phyloP scores from a whole-genome alignment of 2,797 vertebrate species.

The Lagocephalus sceleratus region DNA sequence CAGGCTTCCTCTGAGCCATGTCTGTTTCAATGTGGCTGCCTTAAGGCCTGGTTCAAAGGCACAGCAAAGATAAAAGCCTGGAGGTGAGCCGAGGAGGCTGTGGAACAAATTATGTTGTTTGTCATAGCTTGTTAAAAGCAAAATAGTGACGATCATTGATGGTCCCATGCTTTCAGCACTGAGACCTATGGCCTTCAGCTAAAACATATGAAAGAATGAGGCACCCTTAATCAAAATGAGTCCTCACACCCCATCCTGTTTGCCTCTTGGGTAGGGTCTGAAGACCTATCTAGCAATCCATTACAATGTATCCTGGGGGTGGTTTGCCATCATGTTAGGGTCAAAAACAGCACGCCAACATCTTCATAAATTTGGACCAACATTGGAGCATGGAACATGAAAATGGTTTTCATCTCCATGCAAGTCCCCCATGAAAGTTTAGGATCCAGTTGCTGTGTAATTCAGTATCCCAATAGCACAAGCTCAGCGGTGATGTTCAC shows the following conservation, averaged over 20 bases:
- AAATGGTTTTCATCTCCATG: constrained; percentile 38
- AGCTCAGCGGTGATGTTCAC: background rate
- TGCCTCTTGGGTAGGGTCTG: constrained; percentile 39
- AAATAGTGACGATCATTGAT: constrained; percentile 47
- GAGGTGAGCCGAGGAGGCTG: constrained; percentile 3
- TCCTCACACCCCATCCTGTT: constrained; percentile 15
- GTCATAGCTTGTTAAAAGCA: constrained; percentile 63
- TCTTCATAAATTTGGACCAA: constrained; percentile 54
- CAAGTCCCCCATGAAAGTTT: constrained; percentile 13
- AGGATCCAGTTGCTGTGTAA: constrained; percentile 17
- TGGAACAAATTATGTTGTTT: constrained; percentile 46
- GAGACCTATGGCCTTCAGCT: constrained; percentile 45
- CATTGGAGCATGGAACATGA: constrained; percentile 21
- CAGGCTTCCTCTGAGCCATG: constrained; percentile 41
- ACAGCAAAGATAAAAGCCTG: constrained; percentile 58
- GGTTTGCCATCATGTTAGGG: constrained; percentile 40
- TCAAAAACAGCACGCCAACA: constrained; percentile 48
- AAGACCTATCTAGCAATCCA: constrained; percentile 42
- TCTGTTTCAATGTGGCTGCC: constrained; percentile 44
- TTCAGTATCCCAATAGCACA: constrained; percentile 5
- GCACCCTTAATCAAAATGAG: constrained; percentile 51
- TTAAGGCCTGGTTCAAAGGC: constrained; percentile 59
- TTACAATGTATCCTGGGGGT: constrained; percentile 46
- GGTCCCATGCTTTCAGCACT: constrained; percentile 36
- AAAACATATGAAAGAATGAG: constrained; percentile 42